Evolutionary conservation across 2,797 vertebrate genomes (phyloP).

Genomic region (Tiaroga cobitis): DNA sequence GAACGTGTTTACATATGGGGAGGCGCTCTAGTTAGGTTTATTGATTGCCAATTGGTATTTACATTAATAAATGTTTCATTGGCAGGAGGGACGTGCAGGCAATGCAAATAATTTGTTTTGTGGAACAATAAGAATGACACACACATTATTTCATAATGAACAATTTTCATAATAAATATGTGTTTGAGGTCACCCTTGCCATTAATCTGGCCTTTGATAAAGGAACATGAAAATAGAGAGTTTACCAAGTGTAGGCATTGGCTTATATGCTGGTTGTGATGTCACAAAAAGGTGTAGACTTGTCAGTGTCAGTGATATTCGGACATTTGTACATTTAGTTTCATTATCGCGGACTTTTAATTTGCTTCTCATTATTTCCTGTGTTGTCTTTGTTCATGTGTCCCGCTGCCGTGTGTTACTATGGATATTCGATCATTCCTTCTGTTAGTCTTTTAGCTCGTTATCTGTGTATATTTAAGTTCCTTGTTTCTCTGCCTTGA

Average conservation of each 20-base stretch:
- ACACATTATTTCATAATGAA: background rate
- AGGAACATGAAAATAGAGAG: background rate
- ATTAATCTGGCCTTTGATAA: conserved; percentile 38
- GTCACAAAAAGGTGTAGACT: background rate
- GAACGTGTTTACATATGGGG: conserved; percentile 77
- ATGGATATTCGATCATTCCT: too few relatives aligned
- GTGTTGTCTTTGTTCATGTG: too few relatives aligned
- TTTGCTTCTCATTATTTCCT: too few relatives aligned
- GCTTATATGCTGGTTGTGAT: background rate
- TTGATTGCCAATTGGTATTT: conserved; percentile 82
- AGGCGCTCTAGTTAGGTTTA: conserved; percentile 75
- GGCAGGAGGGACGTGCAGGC: conserved; percentile 18
- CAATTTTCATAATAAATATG: conserved; percentile 11
- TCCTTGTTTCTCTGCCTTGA: too few relatives aligned
- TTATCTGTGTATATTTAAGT: too few relatives aligned
- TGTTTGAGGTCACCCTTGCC: background rate
- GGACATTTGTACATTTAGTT: too few relatives aligned
- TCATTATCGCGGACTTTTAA: too few relatives aligned
- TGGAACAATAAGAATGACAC: conserved; percentile 1
- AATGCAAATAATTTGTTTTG: conserved; percentile 13
- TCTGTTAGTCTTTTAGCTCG: too few relatives aligned
- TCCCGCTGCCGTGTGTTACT: too few relatives aligned
- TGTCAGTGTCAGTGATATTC: background rate
- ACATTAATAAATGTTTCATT: conserved; percentile 72
- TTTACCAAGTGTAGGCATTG: background rate